A percentile compares a stretch with the other conserved stretches of the same genome.
These are phyloP conservation scores for Apodemia zela DNA, from an alignment of 2,888 invertebrate species.

Conservation along the genomic window DNA sequence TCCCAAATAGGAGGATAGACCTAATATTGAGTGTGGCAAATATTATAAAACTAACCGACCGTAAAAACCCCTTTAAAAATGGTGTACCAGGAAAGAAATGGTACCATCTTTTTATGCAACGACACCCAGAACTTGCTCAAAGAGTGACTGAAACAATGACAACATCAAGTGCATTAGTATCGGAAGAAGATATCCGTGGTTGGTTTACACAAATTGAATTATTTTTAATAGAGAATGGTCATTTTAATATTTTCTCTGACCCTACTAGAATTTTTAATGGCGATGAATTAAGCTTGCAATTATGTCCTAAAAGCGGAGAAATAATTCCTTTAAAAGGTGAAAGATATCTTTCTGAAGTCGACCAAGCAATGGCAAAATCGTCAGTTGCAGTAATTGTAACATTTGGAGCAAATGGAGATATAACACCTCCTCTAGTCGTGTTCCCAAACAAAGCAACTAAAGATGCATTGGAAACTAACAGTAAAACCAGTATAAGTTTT, in stretches of 20 bases:
- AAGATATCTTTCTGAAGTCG: neutral
- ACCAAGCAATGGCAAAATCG: neutral
- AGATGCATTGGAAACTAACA: neutral
- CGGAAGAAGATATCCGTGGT: conserved; percentile 13
- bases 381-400: conserved; percentile 5
- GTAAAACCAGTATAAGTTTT: neutral
- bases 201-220: conserved; percentile 19
- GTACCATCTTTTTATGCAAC: conserved; percentile 33
- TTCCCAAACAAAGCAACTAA: conserved; percentile 8
- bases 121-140: conserved; percentile 31
- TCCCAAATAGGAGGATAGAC: conserved; percentile 19
- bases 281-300: conserved; percentile 13
- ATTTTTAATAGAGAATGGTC: conserved; percentile 13
- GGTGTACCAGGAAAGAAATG: conserved; percentile 32
- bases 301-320: conserved; percentile 15
- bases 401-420: conserved; percentile 14
- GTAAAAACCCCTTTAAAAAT: conserved; percentile 25
- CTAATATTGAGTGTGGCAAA: conserved; percentile 18
- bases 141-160: conserved; percentile 8
- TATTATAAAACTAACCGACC: conserved; percentile 13
- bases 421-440: conserved; percentile 12
- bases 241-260: conserved; percentile 3
- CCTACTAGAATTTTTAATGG: conserved; percentile 11
- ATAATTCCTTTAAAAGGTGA: conserved; percentile 11
- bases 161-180: conserved; percentile 11